Evolutionary conservation across 2,888 invertebrate genomes (phyloP), one percentile per base, ranked within the genome.

Genomic region (Scotopteryx bipunctaria): DNA sequence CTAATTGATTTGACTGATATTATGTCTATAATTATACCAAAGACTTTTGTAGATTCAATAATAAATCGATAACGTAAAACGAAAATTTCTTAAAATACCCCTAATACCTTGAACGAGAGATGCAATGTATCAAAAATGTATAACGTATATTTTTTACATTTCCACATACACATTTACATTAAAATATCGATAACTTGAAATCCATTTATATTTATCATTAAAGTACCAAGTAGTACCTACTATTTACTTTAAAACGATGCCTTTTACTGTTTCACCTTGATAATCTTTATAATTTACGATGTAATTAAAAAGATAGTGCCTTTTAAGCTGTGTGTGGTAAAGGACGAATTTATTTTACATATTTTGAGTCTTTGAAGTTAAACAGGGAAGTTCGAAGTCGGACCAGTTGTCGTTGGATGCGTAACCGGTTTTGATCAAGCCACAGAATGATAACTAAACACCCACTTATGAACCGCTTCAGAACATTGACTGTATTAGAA

Each of bases 281-380:
- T n/a, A n/a, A n/a, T 41, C 56, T 49, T 37, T 47, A 46, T 57
- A 51, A 63, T 67, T 63, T 64, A 59, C 55, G 55, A 36, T 49
- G 53, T 59, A 61, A 38, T 58, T 57, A 62, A 57, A 5, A 66
- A 61, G 63, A 64, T 68, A 59, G 23, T 29, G 41, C 45, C 49
- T 56, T 69, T 55, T 66, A 67, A 61, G 46, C 63, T 38, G 64
- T 65, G 67, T 71, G 62, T 61, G 64, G 63, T 68, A 70, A 63
- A 49, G 44, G 27, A 21, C 15, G 23, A 43, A 29, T 48, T 40
- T 47, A 37, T 33, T 49, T 55, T 52, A 46, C 31, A 44, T 21
- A 23, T 29, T 40, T 43, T 9, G 21, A 29, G 17, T 21, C 48
- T 51, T 51, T 52, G 40, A 43, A 15, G 21, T 17, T 43, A 41